Conservation (phyloP, 2,888 invertebrate genomes). For the Yponomeuta evonymella region DNA sequence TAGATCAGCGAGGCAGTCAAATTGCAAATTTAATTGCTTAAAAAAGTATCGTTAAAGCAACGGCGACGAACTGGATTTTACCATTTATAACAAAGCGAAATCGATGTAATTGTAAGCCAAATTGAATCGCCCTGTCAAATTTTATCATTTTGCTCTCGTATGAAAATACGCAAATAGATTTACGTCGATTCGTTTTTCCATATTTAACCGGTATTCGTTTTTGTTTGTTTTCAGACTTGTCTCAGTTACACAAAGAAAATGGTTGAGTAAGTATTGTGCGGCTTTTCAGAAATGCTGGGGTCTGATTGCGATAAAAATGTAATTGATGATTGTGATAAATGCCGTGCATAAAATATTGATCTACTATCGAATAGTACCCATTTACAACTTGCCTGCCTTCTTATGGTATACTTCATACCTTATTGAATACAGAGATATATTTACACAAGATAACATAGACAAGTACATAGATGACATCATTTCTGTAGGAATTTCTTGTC, state of each 20-base stretch:
- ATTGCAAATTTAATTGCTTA: neutral
- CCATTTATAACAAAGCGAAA: neutral
- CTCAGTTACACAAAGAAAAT: neutral
- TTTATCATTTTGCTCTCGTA: neutral
- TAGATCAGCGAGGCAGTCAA: too few relatives aligned
- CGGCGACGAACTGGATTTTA: neutral
- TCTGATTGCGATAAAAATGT: too few relatives aligned
- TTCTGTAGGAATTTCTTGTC: too few relatives aligned
- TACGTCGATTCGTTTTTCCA: neutral
- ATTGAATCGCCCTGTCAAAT: neutral
- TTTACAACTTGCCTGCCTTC: too few relatives aligned
- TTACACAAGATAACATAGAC: too few relatives aligned
- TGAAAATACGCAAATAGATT: neutral
- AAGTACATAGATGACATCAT: too few relatives aligned
- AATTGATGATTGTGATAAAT: too few relatives aligned
- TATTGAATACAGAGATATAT: too few relatives aligned
- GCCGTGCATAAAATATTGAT: too few relatives aligned
- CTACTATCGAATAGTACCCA: too few relatives aligned
- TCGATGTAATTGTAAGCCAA: neutral
- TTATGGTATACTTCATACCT: too few relatives aligned
- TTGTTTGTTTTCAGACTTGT: neutral
- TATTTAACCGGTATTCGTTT: neutral
- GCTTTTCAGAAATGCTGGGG: neutral
- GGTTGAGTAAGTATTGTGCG: neutral
- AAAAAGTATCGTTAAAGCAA: neutral